These are phyloP conservation scores for Drosophila basisetae DNA, from an alignment of 2,888 invertebrate species.

Conservation along the genomic window DNA sequence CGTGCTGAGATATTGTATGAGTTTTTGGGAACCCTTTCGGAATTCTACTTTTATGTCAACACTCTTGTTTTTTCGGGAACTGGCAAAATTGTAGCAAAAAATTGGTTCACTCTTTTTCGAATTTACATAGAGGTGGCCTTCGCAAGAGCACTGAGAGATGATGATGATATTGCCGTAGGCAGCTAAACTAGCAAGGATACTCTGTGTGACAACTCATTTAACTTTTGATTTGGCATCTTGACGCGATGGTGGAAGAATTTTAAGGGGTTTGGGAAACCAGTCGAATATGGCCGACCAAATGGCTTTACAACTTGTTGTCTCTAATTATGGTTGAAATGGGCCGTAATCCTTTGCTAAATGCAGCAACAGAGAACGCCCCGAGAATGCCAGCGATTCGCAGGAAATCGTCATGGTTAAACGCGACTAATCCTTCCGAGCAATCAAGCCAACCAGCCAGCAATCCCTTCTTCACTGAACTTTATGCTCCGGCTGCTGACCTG, in stretches of 20 bases:
- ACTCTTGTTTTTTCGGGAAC: constrained; percentile 22
- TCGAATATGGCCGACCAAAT: constrained; percentile 52
- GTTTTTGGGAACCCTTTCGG: constrained; percentile 31
- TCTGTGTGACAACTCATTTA: constrained; percentile 63
- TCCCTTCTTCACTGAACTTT: constrained; percentile 31
- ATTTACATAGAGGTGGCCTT: constrained; percentile 74
- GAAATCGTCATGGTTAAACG: constrained; percentile 75
- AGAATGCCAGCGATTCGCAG: constrained; percentile 31
- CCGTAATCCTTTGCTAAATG: constrained; percentile 79
- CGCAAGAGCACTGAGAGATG: not conserved
- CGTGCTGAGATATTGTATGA: constrained; percentile 47
- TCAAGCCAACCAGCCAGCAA: constrained; percentile 18
- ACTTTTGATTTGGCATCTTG: constrained; percentile 78
- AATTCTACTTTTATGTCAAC: constrained; percentile 37
- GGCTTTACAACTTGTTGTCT: constrained; percentile 84
- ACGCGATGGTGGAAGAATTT: constrained; percentile 33
- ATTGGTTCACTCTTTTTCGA: constrained; percentile 59
- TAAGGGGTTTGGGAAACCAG: constrained; percentile 14
- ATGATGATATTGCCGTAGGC: constrained; percentile 3
- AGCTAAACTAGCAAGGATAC: not conserved
- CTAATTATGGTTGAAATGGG: constrained; percentile 83
- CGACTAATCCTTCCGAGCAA: constrained; percentile 73
- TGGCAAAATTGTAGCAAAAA: constrained; percentile 69
- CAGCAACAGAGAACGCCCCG: constrained; percentile 71
- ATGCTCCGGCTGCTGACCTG: constrained; percentile 34